Conservation (phyloP, 2,797 vertebrate species). For the Myripristis jacobus region DNA sequence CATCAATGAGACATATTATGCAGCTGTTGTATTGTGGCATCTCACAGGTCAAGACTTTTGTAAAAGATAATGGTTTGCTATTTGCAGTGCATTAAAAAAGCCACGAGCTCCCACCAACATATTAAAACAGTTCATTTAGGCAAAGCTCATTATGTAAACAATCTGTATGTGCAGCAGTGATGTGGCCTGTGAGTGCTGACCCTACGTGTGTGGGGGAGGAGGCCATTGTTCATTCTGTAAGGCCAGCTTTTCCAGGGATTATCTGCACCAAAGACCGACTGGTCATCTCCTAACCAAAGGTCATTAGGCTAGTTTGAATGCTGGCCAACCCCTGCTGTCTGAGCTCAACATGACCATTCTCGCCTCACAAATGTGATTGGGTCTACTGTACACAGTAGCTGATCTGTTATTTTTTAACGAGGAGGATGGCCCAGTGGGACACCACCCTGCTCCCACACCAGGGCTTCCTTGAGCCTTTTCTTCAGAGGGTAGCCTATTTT, state of each 20-base stretch:
- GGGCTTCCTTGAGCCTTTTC: too few relatives aligned
- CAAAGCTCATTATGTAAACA: slow-evolving; percentile 25
- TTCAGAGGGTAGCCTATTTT: too few relatives aligned
- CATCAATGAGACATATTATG: neutral
- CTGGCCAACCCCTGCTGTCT: slow-evolving; percentile 42
- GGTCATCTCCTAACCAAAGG: slow-evolving; percentile 65
- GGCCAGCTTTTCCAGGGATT: slow-evolving; percentile 72
- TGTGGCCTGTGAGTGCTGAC: slow-evolving; percentile 18
- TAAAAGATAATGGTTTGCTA: slow-evolving; percentile 28
- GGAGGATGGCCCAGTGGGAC: too few relatives aligned
- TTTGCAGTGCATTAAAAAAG: slow-evolving; percentile 20
- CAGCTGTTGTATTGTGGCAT: neutral
- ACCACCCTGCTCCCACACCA: too few relatives aligned
- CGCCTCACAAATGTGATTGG: slow-evolving; percentile 51
- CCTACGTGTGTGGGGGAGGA: slow-evolving; percentile 19
- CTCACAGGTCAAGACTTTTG: slow-evolving; percentile 18
- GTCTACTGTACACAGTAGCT: slow-evolving; percentile 19
- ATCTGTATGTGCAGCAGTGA: neutral
- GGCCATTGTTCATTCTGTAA: slow-evolving; percentile 53
- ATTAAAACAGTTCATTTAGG: slow-evolving; percentile 24
- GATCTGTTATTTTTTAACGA: too few relatives aligned
- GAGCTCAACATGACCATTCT: slow-evolving; percentile 21
- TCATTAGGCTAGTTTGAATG: slow-evolving; percentile 59
- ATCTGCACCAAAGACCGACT: slow-evolving; percentile 63
- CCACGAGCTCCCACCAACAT: slow-evolving; percentile 1